Percentiles rank a stretch among this genome's conserved stretches.
Conservation (phyloP, 2,888 invertebrate genomes). For the Piscicola geometra region DNA sequence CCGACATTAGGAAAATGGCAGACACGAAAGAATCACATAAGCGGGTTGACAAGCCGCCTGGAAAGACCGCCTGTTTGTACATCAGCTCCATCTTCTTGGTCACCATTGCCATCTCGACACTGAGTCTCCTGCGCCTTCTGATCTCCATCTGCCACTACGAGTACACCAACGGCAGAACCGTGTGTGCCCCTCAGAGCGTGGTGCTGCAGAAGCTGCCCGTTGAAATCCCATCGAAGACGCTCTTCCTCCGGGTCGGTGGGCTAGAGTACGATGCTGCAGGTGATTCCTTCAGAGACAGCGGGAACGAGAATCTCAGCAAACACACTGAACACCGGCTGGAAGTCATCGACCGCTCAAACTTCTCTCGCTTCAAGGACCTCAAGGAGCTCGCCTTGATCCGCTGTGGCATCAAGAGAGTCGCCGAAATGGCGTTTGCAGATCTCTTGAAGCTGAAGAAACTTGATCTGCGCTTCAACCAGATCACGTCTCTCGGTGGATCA, state of each 20-base stretch:
- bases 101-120: constrained; percentile 14
- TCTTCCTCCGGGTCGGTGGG: constrained; percentile 29
- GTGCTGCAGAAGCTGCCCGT: constrained; percentile 25
- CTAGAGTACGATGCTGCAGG: constrained; percentile 5
- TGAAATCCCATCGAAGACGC: constrained; percentile 25
- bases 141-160: constrained; percentile 32
- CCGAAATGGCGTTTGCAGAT: constrained; percentile 40
- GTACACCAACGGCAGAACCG: constrained; percentile 29
- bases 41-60: constrained; percentile 6
- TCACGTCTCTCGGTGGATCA: constrained; percentile 34
- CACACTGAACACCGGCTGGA: constrained; percentile 40
- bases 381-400: constrained; percentile 41
- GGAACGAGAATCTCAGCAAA: not conserved
- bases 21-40: too few relatives aligned
- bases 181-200: constrained; percentile 29
- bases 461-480: constrained; percentile 42
- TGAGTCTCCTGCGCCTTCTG: constrained; percentile 28
- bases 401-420: constrained; percentile 43
- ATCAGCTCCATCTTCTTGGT: constrained; percentile 28
- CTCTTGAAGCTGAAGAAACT: constrained; percentile 38
- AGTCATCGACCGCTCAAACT: constrained; percentile 38
- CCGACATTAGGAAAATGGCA: not conserved
- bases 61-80: constrained; percentile 24
- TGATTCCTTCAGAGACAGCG: constrained; percentile 8
- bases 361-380: constrained; percentile 39